Evolutionary conservation across 2,113 vertebrate species (phyloP), one percentile per base, ranked within the genome.

Genomic region (Eira barbara): DNA sequence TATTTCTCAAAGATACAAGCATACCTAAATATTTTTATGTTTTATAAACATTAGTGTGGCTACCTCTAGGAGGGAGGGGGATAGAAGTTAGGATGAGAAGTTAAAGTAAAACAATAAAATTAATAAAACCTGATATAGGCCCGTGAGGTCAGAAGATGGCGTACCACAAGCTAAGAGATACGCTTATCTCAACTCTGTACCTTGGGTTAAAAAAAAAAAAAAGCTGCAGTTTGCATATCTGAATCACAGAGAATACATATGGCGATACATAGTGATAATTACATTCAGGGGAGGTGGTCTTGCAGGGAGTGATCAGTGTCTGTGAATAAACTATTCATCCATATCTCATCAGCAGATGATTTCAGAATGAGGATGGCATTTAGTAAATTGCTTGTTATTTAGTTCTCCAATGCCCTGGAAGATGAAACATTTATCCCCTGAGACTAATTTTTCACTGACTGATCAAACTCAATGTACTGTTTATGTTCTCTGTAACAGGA

Each of bases 391-490:
- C 90, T 98, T 97, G 88, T 93, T 97, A 95, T 89, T 90, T 95
- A 85, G 93, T 91, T 96, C 89, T 97, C 89, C 4, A 1, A 91
- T 97, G 89, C 31, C 34, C 85, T 94, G 65, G 49, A 91, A 97
- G 91, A 97, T 97, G 94, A 97, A 98, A 97, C 81, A 93, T 97
- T 97, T 97, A 97, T 93, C 94, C 94, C 95, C 34, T 88, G 94
- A 98, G 97, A 97, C 97, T 97, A 96, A 98, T 96, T 98, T 98
- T 98, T 98, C 91, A 98, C 95, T 82, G 94, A 89, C 91, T 94
- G 98, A 98, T 98, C 94, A 98, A 97, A 96, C 96, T 96, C 97
- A 95, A 93, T 95, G 93, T 95, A 95, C 96, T 98, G 95, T 97
- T 98, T 97, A 97, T 98, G 96, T 97, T 98, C 91, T 96, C 91